These are phyloP conservation scores for Amyelois transitella DNA, from an alignment of 1,140 invertebrate species.

Conservation along the genomic window DNA sequence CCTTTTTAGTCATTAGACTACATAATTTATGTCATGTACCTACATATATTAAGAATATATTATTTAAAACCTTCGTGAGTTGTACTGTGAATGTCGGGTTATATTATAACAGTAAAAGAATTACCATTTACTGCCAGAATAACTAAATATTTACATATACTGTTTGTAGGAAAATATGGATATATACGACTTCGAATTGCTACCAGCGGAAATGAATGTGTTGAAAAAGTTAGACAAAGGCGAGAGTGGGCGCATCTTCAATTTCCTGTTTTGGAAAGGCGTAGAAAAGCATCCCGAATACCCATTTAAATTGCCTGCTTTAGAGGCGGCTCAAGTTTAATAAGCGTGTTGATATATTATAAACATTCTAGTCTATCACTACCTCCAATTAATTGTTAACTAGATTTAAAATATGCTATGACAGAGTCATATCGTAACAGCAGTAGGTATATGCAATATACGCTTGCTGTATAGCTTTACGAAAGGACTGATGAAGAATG, in stretches of 20 bases:
- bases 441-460: neutral
- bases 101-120: too few species aligned
- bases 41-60: too few species aligned
- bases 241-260: slow-evolving; percentile 80
- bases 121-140: too few species aligned
- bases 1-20: too few species aligned
- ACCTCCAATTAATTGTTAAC: slow-evolving; percentile 9
- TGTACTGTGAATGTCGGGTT: too few species aligned
- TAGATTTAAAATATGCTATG: neutral
- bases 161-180: slow-evolving; percentile 75
- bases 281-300: slow-evolving; percentile 80
- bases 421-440: neutral
- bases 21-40: too few species aligned
- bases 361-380: slow-evolving; percentile 20
- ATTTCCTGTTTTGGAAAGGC: slow-evolving; percentile 76
- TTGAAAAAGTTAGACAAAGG: slow-evolving; percentile 78
- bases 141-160: neutral
- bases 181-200: slow-evolving; percentile 79
- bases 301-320: slow-evolving; percentile 54
- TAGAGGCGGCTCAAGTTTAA: neutral
- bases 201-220: slow-evolving; percentile 71
- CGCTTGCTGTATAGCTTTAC: neutral
- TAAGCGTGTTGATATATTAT: neutral
- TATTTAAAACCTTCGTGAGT: too few species aligned
- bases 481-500: neutral